Conservation (phyloP, 1,140 invertebrate species). For the Andrena cerasifolii region DNA sequence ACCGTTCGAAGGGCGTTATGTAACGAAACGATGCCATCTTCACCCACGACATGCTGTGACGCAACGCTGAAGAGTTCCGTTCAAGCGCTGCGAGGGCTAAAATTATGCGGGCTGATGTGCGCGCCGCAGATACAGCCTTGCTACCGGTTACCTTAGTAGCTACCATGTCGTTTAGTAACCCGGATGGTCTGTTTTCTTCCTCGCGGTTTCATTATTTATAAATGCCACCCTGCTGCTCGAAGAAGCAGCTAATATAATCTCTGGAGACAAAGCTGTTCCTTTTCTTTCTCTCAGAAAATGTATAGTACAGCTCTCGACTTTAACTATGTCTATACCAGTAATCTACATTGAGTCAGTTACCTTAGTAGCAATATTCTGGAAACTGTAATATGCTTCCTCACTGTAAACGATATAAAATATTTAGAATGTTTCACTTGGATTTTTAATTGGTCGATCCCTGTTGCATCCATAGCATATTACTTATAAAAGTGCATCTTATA, state of each 20-base stretch:
- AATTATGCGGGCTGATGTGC: constrained; percentile 63
- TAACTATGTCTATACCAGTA: too few species aligned
- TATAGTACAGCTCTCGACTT: background rate
- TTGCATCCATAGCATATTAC: too few species aligned
- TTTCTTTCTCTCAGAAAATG: background rate
- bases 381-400: too few species aligned
- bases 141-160: constrained; percentile 28
- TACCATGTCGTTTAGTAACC: constrained; percentile 22
- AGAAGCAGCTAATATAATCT: background rate
- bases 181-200: constrained; percentile 18
- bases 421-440: too few species aligned
- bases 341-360: too few species aligned
- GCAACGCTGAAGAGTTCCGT: constrained; percentile 56
- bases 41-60: constrained; percentile 59
- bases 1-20: constrained; percentile 55
- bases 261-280: background rate
- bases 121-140: constrained; percentile 15
- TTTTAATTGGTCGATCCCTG: too few species aligned
- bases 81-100: constrained; percentile 59
- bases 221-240: constrained; percentile 10
- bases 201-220: constrained; percentile 29
- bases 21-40: constrained; percentile 61
- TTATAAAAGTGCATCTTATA: too few species aligned
- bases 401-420: too few species aligned
- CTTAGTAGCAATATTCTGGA: too few species aligned